Conservation (phyloP, 2,888 invertebrate species). For the Calliscelio sp. region DNA sequence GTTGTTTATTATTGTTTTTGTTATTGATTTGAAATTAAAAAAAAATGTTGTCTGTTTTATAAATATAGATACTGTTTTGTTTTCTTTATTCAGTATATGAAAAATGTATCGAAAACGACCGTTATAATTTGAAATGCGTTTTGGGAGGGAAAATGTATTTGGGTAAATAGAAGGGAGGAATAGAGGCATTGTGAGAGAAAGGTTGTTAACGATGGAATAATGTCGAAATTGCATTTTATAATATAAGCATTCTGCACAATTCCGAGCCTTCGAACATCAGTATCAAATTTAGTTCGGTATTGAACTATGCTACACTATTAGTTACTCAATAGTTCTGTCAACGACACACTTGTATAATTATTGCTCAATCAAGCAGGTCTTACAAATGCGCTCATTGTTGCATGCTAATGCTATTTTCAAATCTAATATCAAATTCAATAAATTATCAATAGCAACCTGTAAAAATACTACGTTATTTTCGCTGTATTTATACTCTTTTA, state of each 20-base stretch:
- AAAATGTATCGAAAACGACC: too few species aligned
- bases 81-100: too few species aligned
- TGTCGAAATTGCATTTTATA: slow-evolving; percentile 44
- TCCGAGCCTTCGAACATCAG: slow-evolving; percentile 46
- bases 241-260: slow-evolving; percentile 30
- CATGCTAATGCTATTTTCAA: neutral
- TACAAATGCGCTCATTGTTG: slow-evolving; percentile 19
- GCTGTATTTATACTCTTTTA: too few species aligned
- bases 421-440: neutral
- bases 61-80: too few species aligned
- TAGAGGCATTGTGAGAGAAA: slow-evolving; percentile 7
- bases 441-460: neutral
- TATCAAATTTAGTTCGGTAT: slow-evolving; percentile 50
- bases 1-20: too few species aligned
- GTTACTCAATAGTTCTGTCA: slow-evolving; percentile 59
- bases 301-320: slow-evolving; percentile 59
- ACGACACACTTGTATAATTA: slow-evolving; percentile 61
- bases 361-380: slow-evolving; percentile 35
- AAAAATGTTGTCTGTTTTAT: too few species aligned
- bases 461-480: too few species aligned
- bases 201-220: slow-evolving; percentile 36
- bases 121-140: too few species aligned
- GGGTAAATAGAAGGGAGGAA: neutral
- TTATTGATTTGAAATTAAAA: too few species aligned
- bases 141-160: too few species aligned